These are phyloP conservation scores for Iselma pallidipennis DNA, from an alignment of 2,888 invertebrate genomes.

Conservation along the genomic window DNA sequence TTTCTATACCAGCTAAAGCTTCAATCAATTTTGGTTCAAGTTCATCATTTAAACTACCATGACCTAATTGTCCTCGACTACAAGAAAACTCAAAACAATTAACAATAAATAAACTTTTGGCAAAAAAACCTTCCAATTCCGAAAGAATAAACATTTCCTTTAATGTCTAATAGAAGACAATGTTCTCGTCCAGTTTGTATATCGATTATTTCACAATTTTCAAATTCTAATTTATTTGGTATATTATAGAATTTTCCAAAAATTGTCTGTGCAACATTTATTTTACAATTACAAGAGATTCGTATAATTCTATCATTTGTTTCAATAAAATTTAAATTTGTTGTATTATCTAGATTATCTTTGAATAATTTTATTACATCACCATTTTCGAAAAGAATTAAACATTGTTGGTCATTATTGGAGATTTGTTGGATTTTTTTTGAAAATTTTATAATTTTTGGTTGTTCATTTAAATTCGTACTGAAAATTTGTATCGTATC, in stretches of 20 bases:
- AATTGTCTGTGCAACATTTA: conserved; percentile 56
- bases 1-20: conserved; percentile 74
- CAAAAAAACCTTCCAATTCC: conserved; percentile 76
- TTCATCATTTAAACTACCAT: conserved; percentile 68
- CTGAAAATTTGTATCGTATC: conserved; percentile 22
- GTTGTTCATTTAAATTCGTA: conserved; percentile 16
- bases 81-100: conserved; percentile 22
- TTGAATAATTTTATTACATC: conserved; percentile 40
- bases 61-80: conserved; percentile 87
- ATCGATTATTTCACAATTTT: conserved; percentile 63
- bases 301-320: conserved; percentile 49
- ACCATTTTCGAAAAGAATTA: conserved; percentile 40
- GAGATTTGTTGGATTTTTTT: conserved; percentile 27
- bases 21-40: conserved; percentile 69
- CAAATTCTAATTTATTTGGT: conserved; percentile 63
- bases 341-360: conserved; percentile 23
- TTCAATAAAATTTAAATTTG: conserved; percentile 31
- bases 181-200: conserved; percentile 83
- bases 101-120: conserved; percentile 21
- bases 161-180: conserved; percentile 68
- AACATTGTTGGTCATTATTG: conserved; percentile 40
- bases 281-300: conserved; percentile 57
- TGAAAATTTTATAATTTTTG: not conserved
- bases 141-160: conserved; percentile 78
- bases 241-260: conserved; percentile 65